phyloP scores from a whole-genome alignment of 2,797 vertebrate genomes.

The Onychomys torridus region DNA sequence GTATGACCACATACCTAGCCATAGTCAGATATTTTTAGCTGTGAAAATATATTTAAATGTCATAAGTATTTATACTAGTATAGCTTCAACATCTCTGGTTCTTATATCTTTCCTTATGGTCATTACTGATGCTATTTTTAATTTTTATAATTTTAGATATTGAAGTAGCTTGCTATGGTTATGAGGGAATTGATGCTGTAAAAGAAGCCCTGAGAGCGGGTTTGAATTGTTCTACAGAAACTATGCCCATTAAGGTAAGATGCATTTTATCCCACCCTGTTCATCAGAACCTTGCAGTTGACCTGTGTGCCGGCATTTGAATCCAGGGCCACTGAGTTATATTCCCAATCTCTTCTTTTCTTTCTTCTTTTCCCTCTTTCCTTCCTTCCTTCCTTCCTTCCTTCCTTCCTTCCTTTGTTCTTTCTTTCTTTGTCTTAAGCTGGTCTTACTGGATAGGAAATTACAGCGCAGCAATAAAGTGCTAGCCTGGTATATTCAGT shows the following conservation, averaged over 20 bases:
- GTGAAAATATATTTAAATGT: constrained; percentile 51
- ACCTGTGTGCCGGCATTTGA: background rate
- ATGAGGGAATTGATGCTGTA: constrained; percentile 98
- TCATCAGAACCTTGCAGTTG: background rate
- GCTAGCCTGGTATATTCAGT: background rate
- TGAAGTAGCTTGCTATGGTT: constrained; percentile 99
- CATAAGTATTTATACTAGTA: background rate
- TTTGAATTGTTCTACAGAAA: constrained; percentile 96
- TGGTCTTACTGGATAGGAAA: background rate
- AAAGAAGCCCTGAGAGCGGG: constrained; percentile 98
- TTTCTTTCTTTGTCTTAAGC: background rate
- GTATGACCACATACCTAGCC: background rate
- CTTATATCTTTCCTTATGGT: background rate
- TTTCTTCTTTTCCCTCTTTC: too few species aligned
- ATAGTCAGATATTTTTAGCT: constrained; percentile 24
- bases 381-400: too few species aligned
- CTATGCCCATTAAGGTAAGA: constrained; percentile 98
- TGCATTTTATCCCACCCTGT: background rate
- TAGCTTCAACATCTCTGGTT: background rate
- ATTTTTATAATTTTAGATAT: constrained; percentile 91
- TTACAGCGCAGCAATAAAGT: background rate
- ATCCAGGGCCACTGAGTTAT: background rate
- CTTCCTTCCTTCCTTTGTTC: too few species aligned
- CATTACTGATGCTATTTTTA: constrained; percentile 46
- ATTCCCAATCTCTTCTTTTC: background rate